phyloP scores from a whole-genome alignment of 2,888 invertebrate species.

The Gymnosoma rotundatum region DNA sequence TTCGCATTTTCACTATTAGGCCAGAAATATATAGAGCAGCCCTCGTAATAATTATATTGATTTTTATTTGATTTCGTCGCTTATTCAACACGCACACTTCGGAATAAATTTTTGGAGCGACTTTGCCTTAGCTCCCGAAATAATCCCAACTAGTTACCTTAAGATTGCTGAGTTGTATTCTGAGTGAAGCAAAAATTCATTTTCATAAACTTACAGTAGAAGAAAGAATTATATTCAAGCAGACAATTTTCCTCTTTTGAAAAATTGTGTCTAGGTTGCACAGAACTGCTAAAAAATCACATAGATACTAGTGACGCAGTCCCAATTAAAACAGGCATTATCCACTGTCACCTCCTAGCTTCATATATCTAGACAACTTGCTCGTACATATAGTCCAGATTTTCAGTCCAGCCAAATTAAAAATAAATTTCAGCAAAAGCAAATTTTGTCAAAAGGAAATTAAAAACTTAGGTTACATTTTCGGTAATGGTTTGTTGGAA shows the following conservation, averaged over 20 bases:
- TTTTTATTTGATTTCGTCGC: not conserved
- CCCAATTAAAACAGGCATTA: constrained; percentile 9
- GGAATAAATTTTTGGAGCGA: not conserved
- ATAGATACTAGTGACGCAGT: constrained; percentile 7
- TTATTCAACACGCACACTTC: not conserved
- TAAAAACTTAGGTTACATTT: constrained; percentile 16
- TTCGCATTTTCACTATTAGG: too few species aligned
- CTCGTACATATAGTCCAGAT: not conserved
- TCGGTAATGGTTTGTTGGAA: constrained; percentile 45
- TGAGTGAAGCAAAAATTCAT: not conserved
- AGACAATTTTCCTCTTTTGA: not conserved
- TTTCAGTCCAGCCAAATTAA: not conserved
- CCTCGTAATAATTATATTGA: not conserved
- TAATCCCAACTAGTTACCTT: too few species aligned
- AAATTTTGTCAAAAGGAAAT: not conserved
- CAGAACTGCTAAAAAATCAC: not conserved
- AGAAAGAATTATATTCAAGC: not conserved
- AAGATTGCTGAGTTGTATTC: too few species aligned
- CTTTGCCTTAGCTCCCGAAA: not conserved
- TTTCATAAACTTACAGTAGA: not conserved
- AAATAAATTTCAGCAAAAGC: not conserved
- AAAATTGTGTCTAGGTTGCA: not conserved
- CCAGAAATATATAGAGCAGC: too few species aligned
- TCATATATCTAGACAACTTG: constrained; percentile 10
- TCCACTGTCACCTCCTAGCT: not conserved